These are phyloP conservation scores for Dryobotodes eremita DNA, from an alignment of 2,888 invertebrate species.

Conservation along the genomic window DNA sequence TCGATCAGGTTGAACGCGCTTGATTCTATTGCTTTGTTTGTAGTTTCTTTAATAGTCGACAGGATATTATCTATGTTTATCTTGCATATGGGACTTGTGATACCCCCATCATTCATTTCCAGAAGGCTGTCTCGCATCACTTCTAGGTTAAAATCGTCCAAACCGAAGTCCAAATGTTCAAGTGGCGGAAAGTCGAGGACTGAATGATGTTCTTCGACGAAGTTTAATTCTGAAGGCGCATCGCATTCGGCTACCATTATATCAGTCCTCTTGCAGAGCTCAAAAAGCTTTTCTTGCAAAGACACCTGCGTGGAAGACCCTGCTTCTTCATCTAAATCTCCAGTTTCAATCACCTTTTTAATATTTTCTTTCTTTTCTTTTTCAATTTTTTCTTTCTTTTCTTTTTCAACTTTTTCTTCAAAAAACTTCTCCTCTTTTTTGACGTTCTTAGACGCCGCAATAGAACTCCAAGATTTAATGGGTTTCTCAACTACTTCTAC, in stretches of 20 bases:
- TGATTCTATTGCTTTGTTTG: constrained; percentile 79
- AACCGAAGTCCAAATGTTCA: constrained; percentile 84
- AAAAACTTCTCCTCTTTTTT: constrained; percentile 61
- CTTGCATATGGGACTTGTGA: constrained; percentile 87
- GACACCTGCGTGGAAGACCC: constrained; percentile 76
- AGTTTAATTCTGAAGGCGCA: constrained; percentile 84
- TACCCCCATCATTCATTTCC: constrained; percentile 80
- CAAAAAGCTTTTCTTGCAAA: constrained; percentile 84
- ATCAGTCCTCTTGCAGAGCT: constrained; percentile 87
- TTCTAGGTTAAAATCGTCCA: constrained; percentile 87
- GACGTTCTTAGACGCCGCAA: constrained; percentile 83
- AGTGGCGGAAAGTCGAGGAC: constrained; percentile 83
- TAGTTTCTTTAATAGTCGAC: constrained; percentile 85
- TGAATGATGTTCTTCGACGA: constrained; percentile 87
- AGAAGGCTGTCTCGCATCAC: constrained; percentile 87
- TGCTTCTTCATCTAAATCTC: constrained; percentile 66
- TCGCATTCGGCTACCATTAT: constrained; percentile 89
- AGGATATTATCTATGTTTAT: constrained; percentile 87
- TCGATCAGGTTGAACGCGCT: constrained; percentile 86
- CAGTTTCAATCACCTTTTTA: constrained; percentile 59
- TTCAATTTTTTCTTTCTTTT: constrained; percentile 70
- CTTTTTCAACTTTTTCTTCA: constrained; percentile 70
- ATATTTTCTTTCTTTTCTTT: constrained; percentile 60
- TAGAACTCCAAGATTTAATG: constrained; percentile 90
- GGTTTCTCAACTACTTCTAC: constrained; percentile 74